A percentile compares a stretch with the other conserved stretches of the same genome.
These are phyloP conservation scores for Otis tarda DNA, from an alignment of 2,113 vertebrate species.

Conservation along the genomic window DNA sequence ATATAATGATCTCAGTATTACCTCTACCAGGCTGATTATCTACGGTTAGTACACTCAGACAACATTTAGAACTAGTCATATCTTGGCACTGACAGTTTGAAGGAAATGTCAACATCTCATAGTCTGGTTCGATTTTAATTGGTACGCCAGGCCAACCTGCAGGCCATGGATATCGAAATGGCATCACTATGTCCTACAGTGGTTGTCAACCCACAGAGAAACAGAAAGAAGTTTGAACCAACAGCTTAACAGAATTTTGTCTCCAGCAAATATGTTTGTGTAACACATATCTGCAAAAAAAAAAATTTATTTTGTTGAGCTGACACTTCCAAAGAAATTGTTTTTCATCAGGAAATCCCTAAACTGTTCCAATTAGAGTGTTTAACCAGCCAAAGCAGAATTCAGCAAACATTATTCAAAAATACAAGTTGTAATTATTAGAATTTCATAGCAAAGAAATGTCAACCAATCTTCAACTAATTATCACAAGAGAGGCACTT, in stretches of 20 bases:
- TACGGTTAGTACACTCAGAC: neutral
- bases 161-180: fast-evolving
- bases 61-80: neutral
- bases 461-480: slow-evolving; percentile 8
- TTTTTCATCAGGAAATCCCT: slow-evolving; percentile 10
- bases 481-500: slow-evolving; percentile 25
- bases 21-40: neutral
- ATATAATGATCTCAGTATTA: neutral
- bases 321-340: neutral
- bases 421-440: slow-evolving; percentile 5
- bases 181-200: neutral
- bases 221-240: neutral
- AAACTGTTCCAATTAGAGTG: neutral
- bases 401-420: neutral
- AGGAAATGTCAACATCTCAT: neutral
- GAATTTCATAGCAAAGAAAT: neutral
- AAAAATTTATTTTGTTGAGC: neutral
- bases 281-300: neutral
- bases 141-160: neutral
- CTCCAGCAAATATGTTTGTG: neutral
- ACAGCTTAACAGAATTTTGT: neutral
- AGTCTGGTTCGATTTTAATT: neutral
- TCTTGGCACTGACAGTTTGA: neutral
- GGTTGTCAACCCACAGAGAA: neutral
- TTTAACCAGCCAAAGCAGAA: neutral